These are phyloP conservation scores for Eupithecia subumbrata DNA, from an alignment of 2,888 invertebrate species.

Conservation along the genomic window DNA sequence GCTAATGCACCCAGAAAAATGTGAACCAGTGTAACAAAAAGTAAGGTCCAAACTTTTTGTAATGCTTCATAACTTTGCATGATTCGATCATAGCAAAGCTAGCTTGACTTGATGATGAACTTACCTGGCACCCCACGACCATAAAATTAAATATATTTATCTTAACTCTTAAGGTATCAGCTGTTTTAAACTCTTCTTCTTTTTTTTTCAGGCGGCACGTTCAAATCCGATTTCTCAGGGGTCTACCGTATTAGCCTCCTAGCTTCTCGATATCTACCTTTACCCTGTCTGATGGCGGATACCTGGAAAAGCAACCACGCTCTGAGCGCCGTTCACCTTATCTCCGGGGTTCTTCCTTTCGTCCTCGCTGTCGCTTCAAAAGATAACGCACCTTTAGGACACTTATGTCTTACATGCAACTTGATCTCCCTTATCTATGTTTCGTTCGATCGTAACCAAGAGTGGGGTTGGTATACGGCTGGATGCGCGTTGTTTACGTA, in stretches of 20 bases:
- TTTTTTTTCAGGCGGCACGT: slow-evolving; percentile 57
- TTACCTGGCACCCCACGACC: background rate
- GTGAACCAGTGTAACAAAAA: no score
- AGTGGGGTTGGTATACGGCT: slow-evolving; percentile 73
- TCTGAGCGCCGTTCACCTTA: slow-evolving; percentile 59
- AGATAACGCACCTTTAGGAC: slow-evolving; percentile 62
- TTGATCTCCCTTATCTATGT: slow-evolving; percentile 63
- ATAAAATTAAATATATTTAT: background rate
- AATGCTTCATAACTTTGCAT: no score
- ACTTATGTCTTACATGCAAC: slow-evolving; percentile 64
- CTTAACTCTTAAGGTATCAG: background rate
- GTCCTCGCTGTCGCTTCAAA: slow-evolving; percentile 60
- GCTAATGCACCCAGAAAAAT: no score
- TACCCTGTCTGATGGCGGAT: slow-evolving; percentile 74
- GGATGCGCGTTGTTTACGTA: slow-evolving; percentile 66
- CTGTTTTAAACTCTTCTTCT: background rate
- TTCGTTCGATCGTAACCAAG: slow-evolving; percentile 53
- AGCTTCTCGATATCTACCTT: slow-evolving; percentile 65
- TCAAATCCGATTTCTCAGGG: slow-evolving; percentile 62
- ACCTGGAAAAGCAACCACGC: slow-evolving; percentile 50
- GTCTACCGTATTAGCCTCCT: slow-evolving; percentile 61
- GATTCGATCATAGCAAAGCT: no score
- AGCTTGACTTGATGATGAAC: background rate
- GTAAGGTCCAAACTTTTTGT: no score
- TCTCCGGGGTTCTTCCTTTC: slow-evolving; percentile 71